Conservation (phyloP, 2,797 vertebrate genomes). For the Aldrovandia affinis region DNA sequence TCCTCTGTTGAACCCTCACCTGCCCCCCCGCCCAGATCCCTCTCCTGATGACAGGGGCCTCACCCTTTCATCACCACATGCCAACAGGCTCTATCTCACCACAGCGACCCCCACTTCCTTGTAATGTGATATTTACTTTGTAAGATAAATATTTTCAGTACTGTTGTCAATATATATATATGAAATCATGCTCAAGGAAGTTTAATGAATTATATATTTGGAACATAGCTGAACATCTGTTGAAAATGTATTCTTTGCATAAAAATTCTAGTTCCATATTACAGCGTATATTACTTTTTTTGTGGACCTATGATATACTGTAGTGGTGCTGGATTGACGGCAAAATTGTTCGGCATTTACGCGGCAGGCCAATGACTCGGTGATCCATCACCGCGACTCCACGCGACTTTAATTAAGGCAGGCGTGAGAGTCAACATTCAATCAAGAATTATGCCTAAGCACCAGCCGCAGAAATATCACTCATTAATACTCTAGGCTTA, state of each 20-base stretch:
- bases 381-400: background rate
- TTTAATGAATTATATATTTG: no score
- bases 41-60: background rate
- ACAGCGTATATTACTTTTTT: background rate
- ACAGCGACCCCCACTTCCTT: background rate
- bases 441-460: background rate
- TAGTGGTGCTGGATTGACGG: background rate
- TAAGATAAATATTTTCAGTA: background rate
- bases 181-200: background rate
- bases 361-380: background rate
- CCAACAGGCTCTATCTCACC: background rate
- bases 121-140: background rate
- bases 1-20: background rate
- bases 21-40: background rate
- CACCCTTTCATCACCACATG: background rate
- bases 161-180: background rate
- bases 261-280: background rate
- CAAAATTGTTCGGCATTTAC: background rate
- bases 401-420: background rate
- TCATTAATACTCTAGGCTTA: background rate
- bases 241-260: background rate
- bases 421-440: slow-evolving; percentile 4
- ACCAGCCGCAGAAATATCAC: background rate
- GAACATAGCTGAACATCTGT: background rate
- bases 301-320: no score